phyloP scores from a whole-genome alignment of 2,797 vertebrate genomes.

The Gadopsis bispinosus region DNA sequence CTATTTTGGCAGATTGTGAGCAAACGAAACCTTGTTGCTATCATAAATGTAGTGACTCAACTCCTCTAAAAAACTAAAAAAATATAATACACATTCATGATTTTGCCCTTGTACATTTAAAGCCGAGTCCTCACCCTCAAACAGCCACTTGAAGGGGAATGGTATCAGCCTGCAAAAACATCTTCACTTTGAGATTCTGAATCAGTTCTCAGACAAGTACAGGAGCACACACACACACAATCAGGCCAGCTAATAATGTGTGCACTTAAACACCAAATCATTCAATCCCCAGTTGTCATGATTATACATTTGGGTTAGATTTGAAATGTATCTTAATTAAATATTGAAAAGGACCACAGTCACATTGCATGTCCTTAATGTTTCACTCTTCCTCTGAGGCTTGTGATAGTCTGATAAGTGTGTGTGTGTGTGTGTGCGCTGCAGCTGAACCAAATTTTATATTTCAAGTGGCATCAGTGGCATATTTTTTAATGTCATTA shows the following conservation, averaged over 20 bases:
- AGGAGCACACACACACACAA: conserved; percentile 36
- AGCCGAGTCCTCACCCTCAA: conserved; percentile 21
- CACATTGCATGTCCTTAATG: conserved; percentile 78
- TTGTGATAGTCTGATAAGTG: conserved; percentile 55
- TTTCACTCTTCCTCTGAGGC: conserved; percentile 79
- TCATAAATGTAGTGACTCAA: conserved; percentile 21
- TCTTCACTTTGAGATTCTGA: conserved; percentile 53
- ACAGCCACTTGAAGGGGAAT: conserved; percentile 42
- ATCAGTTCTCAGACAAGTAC: conserved; percentile 45
- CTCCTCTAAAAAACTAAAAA: conserved; percentile 17
- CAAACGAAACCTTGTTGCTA: not conserved
- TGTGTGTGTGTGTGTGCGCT: conserved; percentile 22
- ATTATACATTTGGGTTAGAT: conserved; percentile 81
- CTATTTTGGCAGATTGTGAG: not conserved
- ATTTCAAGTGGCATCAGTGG: conserved; percentile 53
- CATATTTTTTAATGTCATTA: conserved; percentile 51
- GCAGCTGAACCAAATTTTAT: conserved; percentile 54
- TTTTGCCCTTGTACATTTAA: conserved; percentile 31
- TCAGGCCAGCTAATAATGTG: conserved; percentile 62
- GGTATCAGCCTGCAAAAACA: conserved; percentile 55
- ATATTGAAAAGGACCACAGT: conserved; percentile 81
- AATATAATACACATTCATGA: conserved; percentile 9
- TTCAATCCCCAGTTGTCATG: conserved; percentile 74
- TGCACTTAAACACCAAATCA: conserved; percentile 76
- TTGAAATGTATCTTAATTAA: conserved; percentile 83